These are phyloP conservation scores for Drosophila greeni DNA, from an alignment of 2,888 invertebrate genomes.

Conservation along the genomic window DNA sequence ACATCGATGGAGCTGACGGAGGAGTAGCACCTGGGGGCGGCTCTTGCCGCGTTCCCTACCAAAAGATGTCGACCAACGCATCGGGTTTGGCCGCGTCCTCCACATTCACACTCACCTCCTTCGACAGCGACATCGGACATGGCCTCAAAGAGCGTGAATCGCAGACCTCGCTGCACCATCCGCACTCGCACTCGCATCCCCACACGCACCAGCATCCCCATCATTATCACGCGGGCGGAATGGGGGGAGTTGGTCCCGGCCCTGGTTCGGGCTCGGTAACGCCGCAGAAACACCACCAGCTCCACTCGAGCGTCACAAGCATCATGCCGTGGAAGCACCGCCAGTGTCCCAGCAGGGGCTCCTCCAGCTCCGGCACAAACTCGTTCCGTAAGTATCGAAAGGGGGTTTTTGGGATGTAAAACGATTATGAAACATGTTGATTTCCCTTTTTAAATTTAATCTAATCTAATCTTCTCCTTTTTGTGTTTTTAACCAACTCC, in stretches of 20 bases:
- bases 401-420: background rate
- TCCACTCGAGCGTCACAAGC: conserved; percentile 75
- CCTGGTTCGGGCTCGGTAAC: conserved; percentile 55
- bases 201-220: conserved; percentile 49
- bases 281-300: conserved; percentile 74
- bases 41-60: conserved; percentile 71
- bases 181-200: conserved; percentile 38
- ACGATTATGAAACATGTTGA: background rate
- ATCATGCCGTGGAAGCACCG: conserved; percentile 79
- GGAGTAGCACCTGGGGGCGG: conserved; percentile 27
- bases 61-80: conserved; percentile 64
- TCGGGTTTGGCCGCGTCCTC: conserved; percentile 61
- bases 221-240: conserved; percentile 59
- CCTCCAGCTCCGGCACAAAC: conserved; percentile 78
- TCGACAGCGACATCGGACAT: conserved; percentile 70
- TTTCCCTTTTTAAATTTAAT: background rate
- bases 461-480: too few species aligned
- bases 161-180: conserved; percentile 62
- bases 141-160: conserved; percentile 76
- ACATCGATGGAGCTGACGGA: conserved; percentile 63
- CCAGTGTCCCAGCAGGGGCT: conserved; percentile 78
- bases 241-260: conserved; percentile 15
- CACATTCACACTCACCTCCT: conserved; percentile 69
- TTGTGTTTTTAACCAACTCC: too few species aligned
- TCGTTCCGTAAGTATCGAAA: conserved; percentile 77